Conservation (phyloP, 2,888 invertebrate species). For the Lasius platythorax region DNA sequence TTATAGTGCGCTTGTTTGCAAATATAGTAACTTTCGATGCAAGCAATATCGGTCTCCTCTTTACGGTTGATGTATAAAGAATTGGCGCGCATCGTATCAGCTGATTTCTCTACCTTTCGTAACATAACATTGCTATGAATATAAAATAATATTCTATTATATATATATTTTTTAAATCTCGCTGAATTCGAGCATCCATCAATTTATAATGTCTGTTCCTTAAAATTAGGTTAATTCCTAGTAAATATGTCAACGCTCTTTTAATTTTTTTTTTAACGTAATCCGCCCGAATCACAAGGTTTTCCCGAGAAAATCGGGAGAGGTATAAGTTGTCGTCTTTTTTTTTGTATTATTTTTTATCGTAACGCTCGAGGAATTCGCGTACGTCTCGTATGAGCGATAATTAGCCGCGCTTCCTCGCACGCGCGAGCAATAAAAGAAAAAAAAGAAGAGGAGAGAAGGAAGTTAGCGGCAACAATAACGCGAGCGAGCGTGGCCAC, state of each 20-base stretch:
- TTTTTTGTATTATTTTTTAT: slow-evolving; percentile 15
- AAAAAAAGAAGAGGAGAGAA: neutral
- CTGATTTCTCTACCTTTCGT: no score
- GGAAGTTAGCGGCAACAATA: slow-evolving; percentile 55
- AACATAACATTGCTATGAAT: neutral
- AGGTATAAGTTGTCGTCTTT: neutral
- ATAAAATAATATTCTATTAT: neutral
- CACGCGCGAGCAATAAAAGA: slow-evolving; percentile 36
- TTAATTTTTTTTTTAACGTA: neutral
- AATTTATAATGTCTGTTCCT: neutral
- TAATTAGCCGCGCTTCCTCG: slow-evolving; percentile 53
- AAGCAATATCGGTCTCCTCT: no score
- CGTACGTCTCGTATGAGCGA: slow-evolving; percentile 47
- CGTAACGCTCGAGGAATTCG: slow-evolving; percentile 21
- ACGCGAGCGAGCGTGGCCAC: slow-evolving; percentile 60
- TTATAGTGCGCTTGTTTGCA: no score
- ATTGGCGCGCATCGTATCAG: no score
- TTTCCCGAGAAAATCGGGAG: neutral
- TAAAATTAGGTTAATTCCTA: neutral
- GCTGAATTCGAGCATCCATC: neutral
- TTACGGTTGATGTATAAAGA: no score
- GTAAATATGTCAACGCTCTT: neutral
- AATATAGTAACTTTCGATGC: no score
- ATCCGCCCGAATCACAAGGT: neutral
- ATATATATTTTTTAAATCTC: no score